Evolutionary conservation across 2,888 invertebrate species (phyloP), one percentile per base, ranked within the genome.

Genomic region (Noctua janthe): DNA sequence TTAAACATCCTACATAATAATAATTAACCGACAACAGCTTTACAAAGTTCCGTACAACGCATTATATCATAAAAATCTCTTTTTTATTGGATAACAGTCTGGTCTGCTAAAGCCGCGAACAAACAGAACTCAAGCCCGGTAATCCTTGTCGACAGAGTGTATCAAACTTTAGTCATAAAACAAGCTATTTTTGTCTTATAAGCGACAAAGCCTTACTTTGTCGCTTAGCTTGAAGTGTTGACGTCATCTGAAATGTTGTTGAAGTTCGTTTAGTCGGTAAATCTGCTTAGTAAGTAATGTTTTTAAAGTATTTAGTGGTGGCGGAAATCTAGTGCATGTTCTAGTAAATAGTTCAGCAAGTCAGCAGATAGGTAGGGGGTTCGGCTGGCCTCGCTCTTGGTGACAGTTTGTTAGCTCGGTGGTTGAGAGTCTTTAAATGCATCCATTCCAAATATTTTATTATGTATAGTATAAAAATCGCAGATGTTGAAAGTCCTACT

Each of bases 31-130:
- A 49, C 54, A 62, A 78, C 76, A 49, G 76, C 70, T 62, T 47
- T 6, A 77, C 13, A 83, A 85, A 88, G 78, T 87, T 79, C 23
- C 47, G 49, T 43, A 20, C 47, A 13, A 75, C 81, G 75, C 72
- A 62, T 43, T 80, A n/a, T 77, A 76, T 39, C 51, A 76, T 73
- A 79, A n/a, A 78, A 81, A 76, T 76, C 76, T 64, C 74, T 64
- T 74, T 66, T 80, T 86, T 89, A 89, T 89, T 87, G 89, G 89
- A 88, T 85, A 84, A 88, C 76, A 77, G 59, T 6, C 78, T 80
- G 49, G 62, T 43, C 13, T 17, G 64, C 49, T 54, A 39, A 87
- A 88, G 80, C 82, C n/a, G 70, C 0, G 43, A 43, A 74, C 83
- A 89, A 89, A 89, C 89, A 85, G 67, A 71, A 47, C 69, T 54